A percentile compares a stretch with the other conserved stretches of the same genome.
Evolutionary conservation across 2,113 vertebrate species (phyloP).

Genomic region (Vidua macroura): DNA sequence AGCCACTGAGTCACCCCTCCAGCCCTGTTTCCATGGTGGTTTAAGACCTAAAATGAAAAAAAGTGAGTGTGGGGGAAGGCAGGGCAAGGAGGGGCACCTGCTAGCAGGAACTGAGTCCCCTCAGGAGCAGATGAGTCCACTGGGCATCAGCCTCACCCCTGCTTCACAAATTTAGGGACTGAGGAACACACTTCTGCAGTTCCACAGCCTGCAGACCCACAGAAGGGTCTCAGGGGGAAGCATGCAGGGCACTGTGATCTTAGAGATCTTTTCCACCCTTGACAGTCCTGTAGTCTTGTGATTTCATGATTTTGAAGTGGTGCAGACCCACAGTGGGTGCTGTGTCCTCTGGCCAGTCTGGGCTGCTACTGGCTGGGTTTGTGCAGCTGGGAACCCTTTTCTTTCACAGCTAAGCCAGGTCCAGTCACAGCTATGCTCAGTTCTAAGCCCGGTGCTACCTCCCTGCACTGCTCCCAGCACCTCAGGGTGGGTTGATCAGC

Average conservation of each 20-base stretch:
- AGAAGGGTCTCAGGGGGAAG: background rate
- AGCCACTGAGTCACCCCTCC: background rate
- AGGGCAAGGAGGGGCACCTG: background rate
- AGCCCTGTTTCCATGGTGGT: background rate
- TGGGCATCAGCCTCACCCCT: background rate
- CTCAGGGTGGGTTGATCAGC: background rate
- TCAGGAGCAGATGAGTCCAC: background rate
- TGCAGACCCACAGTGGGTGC: background rate
- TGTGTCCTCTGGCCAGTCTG: background rate
- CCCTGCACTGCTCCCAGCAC: rapidly evolving
- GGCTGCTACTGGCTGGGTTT: background rate
- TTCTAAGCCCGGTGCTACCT: background rate
- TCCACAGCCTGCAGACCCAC: background rate
- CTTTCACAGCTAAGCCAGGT: background rate
- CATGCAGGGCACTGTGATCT: background rate
- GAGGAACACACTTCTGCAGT: background rate
- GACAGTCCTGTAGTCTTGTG: background rate
- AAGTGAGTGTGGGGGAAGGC: background rate
- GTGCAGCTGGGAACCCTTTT: background rate
- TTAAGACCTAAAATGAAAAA: background rate
- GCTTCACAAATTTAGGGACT: background rate
- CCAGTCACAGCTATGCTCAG: rapidly evolving
- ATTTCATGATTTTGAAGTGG: background rate
- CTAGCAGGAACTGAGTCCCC: background rate
- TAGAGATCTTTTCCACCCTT: background rate